Percentiles rank a stretch among this genome's conserved stretches.
Conservation (phyloP, 1,140 invertebrate species). For the Dolichoris vasculosae region DNA sequence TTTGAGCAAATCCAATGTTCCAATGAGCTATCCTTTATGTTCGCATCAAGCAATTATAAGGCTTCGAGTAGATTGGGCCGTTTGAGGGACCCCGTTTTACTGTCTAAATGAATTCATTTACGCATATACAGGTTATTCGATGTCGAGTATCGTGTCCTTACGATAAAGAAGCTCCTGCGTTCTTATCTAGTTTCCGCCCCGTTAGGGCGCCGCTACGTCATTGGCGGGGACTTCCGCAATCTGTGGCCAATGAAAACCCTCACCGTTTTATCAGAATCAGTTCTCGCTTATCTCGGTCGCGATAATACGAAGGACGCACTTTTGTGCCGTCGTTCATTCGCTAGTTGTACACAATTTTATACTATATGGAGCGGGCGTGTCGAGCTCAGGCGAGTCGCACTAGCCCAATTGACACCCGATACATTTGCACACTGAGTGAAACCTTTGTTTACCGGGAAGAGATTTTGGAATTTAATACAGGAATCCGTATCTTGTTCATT, state of each 20-base stretch:
- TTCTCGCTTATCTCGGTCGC: constrained; percentile 22
- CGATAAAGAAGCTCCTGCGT: constrained; percentile 44
- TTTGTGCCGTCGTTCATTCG: neutral
- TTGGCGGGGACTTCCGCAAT: constrained; percentile 46
- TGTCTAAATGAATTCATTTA: neutral
- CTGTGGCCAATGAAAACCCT: constrained; percentile 40
- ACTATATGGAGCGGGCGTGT: neutral
- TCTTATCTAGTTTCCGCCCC: constrained; percentile 53
- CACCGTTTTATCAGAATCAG: constrained; percentile 35
- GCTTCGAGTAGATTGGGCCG: too few relatives aligned
- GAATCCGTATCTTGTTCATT: too few relatives aligned
- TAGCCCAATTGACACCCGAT: too few relatives aligned
- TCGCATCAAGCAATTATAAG: too few relatives aligned
- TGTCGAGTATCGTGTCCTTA: constrained; percentile 31
- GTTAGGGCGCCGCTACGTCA: constrained; percentile 36
- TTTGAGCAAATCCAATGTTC: neutral
- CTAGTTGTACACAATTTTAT: neutral
- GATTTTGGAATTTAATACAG: too few relatives aligned
- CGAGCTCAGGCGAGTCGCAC: too few relatives aligned
- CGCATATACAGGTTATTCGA: constrained; percentile 4
- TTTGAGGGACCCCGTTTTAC: too few relatives aligned
- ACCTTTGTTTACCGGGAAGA: too few relatives aligned
- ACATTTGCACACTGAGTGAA: too few relatives aligned
- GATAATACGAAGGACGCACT: constrained; percentile 45
- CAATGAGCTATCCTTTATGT: too few relatives aligned